These are phyloP conservation scores for Falco columbarius DNA, from an alignment of 2,797 vertebrate genomes.

Conservation along the genomic window DNA sequence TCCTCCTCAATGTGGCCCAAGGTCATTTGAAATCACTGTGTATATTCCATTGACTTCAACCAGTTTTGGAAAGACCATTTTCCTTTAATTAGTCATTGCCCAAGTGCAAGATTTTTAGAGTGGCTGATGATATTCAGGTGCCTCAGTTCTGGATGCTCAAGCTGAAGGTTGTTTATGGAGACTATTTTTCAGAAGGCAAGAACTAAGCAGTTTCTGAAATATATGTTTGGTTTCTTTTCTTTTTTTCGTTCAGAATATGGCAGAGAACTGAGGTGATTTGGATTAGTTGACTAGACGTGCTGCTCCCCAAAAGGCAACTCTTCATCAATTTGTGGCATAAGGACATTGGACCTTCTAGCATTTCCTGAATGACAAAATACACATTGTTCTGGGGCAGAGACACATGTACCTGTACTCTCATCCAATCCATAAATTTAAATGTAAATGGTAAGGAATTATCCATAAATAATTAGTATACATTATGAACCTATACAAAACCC, in stretches of 20 bases:
- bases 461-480: not conserved
- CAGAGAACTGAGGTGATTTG: not conserved
- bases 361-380: not conserved
- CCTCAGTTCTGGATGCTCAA: not conserved
- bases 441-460: not conserved
- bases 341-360: not conserved
- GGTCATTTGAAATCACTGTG: not conserved
- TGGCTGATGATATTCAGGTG: not conserved
- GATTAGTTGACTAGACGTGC: not conserved
- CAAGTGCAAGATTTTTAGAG: not conserved
- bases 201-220: not conserved
- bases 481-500: not conserved
- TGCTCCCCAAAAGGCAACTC: not conserved
- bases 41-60: not conserved
- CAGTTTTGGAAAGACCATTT: not conserved
- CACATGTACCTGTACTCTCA: not conserved
- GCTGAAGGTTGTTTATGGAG: not conserved
- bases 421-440: not conserved
- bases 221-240: not conserved
- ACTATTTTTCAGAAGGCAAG: not conserved
- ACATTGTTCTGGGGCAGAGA: not conserved
- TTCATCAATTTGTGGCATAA: not conserved
- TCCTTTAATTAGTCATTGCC: not conserved
- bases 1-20: not conserved
- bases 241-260: not conserved